phyloP scores from a whole-genome alignment of 2,888 invertebrate species.

The Aspidiotus rigidus region DNA sequence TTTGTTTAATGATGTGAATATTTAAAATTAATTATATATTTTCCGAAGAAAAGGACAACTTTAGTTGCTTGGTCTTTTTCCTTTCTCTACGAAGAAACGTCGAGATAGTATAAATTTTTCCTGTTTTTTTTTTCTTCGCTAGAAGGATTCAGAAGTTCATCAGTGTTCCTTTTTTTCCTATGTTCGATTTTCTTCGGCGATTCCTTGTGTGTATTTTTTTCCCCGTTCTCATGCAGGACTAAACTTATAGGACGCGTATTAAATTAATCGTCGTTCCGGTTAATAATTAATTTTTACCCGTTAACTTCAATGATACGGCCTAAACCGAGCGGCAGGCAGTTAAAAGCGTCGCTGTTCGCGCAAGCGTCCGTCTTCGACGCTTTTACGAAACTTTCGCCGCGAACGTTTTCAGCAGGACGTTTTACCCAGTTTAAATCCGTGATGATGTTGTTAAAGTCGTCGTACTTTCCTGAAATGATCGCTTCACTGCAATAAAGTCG shows the following conservation, averaged over 20 bases:
- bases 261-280: constrained; percentile 26
- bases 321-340: not conserved
- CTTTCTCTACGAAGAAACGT: not conserved
- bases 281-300: constrained; percentile 30
- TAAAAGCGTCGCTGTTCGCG: not conserved
- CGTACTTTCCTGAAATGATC: not conserved
- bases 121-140: not conserved
- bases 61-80: not conserved
- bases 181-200: not conserved
- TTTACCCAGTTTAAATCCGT: constrained; percentile 26
- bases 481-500: not conserved
- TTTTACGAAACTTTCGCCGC: constrained; percentile 14
- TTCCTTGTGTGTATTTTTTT: constrained; percentile 9
- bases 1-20: not conserved
- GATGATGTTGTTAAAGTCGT: constrained; percentile 14
- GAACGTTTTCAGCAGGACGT: constrained; percentile 20
- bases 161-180: constrained; percentile 1
- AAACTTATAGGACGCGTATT: constrained; percentile 18
- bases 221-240: not conserved
- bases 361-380: constrained; percentile 22
- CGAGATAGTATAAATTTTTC: not conserved
- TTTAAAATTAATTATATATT: constrained; percentile 1
- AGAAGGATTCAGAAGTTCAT: not conserved
- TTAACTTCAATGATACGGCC: constrained; percentile 20
- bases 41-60: not conserved